A percentile compares a stretch with the other conserved stretches of the same genome.
Conservation (phyloP, 2,888 invertebrate genomes). For the Lacanobia oleracea region DNA sequence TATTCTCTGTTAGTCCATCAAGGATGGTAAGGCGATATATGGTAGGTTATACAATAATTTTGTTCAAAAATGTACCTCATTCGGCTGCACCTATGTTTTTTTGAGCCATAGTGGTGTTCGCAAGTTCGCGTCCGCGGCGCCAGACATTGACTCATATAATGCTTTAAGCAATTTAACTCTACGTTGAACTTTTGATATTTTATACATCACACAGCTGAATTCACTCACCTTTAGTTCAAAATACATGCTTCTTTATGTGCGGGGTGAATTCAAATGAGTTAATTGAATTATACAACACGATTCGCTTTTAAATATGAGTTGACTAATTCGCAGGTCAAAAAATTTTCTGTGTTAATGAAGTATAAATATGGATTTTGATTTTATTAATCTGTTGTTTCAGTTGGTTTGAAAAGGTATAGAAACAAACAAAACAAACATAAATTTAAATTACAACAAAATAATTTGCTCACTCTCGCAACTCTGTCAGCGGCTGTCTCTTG, state of each 20-base stretch:
- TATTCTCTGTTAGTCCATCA: no score
- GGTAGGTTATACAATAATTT: no score
- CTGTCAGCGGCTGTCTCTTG: constrained; percentile 36
- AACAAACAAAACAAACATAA: constrained; percentile 27
- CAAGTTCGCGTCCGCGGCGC: constrained; percentile 72
- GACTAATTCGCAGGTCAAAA: neutral
- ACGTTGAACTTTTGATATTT: constrained; percentile 62
- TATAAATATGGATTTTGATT: neutral
- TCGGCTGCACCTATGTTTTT: neutral
- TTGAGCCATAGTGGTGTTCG: neutral
- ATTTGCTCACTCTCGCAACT: constrained; percentile 34
- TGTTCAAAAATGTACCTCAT: neutral
- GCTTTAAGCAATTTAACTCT: constrained; percentile 74
- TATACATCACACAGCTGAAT: constrained; percentile 58
- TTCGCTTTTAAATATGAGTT: constrained; percentile 1
- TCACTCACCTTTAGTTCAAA: constrained; percentile 52
- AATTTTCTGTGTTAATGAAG: neutral
- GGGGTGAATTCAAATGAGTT: constrained; percentile 23
- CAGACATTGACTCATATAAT: constrained; percentile 80
- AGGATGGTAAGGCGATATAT: no score
- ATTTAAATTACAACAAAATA: constrained; percentile 52
- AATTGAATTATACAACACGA: constrained; percentile 21
- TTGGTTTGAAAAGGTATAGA: neutral
- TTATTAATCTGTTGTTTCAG: neutral
- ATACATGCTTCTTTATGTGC: constrained; percentile 8